Evolutionary conservation across 2,888 invertebrate species (phyloP).

Genomic region (Adineta ricciae): DNA sequence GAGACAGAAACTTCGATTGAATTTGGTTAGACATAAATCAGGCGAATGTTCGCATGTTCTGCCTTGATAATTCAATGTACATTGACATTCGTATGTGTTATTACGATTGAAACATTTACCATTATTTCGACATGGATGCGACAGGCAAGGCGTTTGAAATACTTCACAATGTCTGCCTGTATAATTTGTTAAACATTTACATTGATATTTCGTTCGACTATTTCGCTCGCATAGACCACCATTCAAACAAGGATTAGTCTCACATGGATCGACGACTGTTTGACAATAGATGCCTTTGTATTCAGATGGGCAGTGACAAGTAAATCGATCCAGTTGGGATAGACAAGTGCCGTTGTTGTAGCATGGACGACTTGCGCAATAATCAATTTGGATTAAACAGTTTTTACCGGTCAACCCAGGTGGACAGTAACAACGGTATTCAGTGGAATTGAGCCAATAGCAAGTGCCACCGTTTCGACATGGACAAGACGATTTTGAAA

Average conservation of each 20-base stretch:
- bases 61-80: background rate
- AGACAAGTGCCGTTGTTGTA: background rate
- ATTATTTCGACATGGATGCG: background rate
- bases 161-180: background rate
- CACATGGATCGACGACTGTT: background rate
- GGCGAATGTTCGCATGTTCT: background rate
- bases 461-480: background rate
- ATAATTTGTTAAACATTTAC: background rate
- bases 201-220: background rate
- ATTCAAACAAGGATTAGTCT: slow-evolving; percentile 1
- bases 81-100: slow-evolving; percentile 9
- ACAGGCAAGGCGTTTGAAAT: background rate
- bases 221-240: background rate
- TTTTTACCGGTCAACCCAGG: background rate
- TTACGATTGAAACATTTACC: background rate
- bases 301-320: background rate
- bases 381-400: background rate
- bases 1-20: background rate
- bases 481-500: background rate
- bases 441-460: background rate
- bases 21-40: background rate
- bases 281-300: slow-evolving; percentile 5
- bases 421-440: background rate
- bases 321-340: background rate
- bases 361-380: background rate